Conservation (phyloP, 2,888 invertebrate species). For the Plagiodera versicolora region DNA sequence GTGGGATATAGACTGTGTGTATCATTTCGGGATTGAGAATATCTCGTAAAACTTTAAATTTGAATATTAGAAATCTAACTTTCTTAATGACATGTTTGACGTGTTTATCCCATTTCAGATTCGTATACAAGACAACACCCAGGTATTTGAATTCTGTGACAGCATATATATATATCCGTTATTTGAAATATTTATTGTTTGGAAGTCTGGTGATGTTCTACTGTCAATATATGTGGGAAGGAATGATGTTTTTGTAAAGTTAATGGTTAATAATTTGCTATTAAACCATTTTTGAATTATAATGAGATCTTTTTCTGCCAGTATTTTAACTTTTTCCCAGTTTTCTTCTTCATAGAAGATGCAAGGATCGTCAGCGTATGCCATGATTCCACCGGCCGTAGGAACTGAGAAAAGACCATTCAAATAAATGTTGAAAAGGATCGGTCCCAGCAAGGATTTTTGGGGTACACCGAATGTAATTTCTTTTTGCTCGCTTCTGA, state of each 20-base stretch:
- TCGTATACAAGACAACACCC: neutral
- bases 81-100: no score
- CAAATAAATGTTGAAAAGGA: conserved; percentile 3
- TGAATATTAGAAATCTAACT: no score
- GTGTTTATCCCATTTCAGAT: conserved; percentile 12
- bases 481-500: neutral
- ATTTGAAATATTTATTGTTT: neutral
- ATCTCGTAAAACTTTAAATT: no score
- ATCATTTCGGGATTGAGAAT: conserved; percentile 7
- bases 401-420: conserved; percentile 3
- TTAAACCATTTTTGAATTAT: no score
- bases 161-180: conserved; percentile 8
- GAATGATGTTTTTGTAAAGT: conserved; percentile 2
- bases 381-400: neutral
- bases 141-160: conserved; percentile 5
- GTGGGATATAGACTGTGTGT: conserved; percentile 1
- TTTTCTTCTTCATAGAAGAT: neutral
- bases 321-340: no score
- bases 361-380: neutral
- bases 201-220: conserved; percentile 8
- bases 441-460: conserved; percentile 3
- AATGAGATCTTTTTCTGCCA: no score
- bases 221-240: conserved; percentile 2
- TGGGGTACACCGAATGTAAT: conserved; percentile 9
- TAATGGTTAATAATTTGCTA: no score